Percentiles rank a stretch among this genome's conserved stretches.
Evolutionary conservation across 1,140 invertebrate species (phyloP).

Genomic region (Mizuhopecten yessoensis): DNA sequence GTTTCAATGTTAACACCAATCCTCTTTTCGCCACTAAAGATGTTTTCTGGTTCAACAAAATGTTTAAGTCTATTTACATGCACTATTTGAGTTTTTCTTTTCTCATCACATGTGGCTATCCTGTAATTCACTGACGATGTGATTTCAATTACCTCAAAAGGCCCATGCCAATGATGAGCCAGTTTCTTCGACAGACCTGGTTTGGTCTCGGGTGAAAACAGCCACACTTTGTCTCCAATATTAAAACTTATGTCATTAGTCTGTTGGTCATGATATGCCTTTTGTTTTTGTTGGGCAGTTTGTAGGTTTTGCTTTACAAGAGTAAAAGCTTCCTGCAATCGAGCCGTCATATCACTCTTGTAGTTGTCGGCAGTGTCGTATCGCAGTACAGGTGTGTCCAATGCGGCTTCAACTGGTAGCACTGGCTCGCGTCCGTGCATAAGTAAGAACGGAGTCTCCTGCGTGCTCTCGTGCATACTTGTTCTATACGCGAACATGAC

Average conservation of each 20-base stretch:
- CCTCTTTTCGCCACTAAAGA: not conserved
- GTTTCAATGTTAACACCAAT: not conserved
- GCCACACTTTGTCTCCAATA: constrained; percentile 43
- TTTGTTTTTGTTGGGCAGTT: constrained; percentile 48
- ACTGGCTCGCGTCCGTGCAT: not conserved
- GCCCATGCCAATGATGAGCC: not conserved
- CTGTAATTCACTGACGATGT: not conserved
- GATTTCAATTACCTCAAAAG: not conserved
- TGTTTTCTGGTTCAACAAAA: not conserved
- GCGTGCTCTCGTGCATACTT: constrained; percentile 43
- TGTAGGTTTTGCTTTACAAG: constrained; percentile 43
- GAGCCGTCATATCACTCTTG: constrained; percentile 28
- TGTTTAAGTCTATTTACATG: not conserved
- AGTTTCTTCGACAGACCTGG: constrained; percentile 22
- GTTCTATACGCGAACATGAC: constrained; percentile 51
- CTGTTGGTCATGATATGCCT: not conserved
- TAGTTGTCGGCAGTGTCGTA: constrained; percentile 47
- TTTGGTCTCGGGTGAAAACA: not conserved
- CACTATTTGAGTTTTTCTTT: not conserved
- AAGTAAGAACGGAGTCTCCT: constrained; percentile 40
- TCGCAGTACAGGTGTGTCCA: not conserved
- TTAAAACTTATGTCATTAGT: not conserved
- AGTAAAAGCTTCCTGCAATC: constrained; percentile 48
- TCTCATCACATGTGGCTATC: not conserved
- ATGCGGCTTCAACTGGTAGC: not conserved